Conservation (phyloP, 2,888 invertebrate genomes). For the Nebria brevicollis region DNA sequence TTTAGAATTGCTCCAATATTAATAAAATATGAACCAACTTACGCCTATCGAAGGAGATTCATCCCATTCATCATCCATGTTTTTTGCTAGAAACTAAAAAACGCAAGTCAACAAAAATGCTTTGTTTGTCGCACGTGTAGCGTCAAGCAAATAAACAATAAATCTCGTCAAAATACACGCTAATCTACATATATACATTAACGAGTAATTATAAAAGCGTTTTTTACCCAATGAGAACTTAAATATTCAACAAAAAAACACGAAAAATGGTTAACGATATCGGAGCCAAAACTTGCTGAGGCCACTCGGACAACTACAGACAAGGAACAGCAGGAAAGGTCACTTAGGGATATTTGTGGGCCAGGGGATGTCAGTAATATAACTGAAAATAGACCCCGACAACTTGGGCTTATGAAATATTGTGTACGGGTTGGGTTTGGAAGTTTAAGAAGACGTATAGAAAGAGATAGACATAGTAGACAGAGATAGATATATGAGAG, state of each 20-base stretch:
- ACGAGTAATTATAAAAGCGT: neutral
- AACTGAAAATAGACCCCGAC: too few species aligned
- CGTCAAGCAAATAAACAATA: neutral
- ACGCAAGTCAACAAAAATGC: constrained; percentile 14
- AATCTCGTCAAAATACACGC: neutral
- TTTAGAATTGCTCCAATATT: neutral
- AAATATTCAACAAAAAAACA: neutral
- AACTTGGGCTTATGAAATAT: too few species aligned
- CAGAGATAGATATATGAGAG: too few species aligned
- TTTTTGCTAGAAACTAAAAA: constrained; percentile 25
- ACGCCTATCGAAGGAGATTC: constrained; percentile 58
- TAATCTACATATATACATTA: neutral
- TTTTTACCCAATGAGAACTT: neutral
- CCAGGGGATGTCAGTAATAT: too few species aligned
- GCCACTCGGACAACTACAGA: neutral
- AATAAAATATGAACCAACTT: constrained; percentile 26
- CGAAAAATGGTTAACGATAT: neutral
- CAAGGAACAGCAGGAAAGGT: too few species aligned
- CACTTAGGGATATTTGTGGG: too few species aligned
- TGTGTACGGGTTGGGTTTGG: too few species aligned
- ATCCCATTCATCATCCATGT: constrained; percentile 70
- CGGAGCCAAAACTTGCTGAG: neutral
- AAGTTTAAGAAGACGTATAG: too few species aligned
- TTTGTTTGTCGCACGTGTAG: constrained; percentile 12
- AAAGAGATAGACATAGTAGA: too few species aligned